Percentiles rank a stretch among this genome's conserved stretches.
phyloP scores from a whole-genome alignment of 2,888 invertebrate species.

The Belgica antarctica region DNA sequence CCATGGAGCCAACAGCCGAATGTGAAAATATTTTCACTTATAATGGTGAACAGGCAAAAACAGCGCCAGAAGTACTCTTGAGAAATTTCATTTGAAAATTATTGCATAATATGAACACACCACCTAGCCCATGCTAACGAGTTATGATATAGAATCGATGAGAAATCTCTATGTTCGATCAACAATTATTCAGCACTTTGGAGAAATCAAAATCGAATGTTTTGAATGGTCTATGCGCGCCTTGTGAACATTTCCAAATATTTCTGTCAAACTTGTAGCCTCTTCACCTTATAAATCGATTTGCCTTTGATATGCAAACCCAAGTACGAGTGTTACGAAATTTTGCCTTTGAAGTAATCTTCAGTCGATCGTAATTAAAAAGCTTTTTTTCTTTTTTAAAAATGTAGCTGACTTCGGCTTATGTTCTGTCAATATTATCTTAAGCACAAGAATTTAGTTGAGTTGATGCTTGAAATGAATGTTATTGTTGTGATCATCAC shows the following conservation, averaged over 20 bases:
- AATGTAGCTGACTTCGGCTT: not conserved
- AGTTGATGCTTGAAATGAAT: not conserved
- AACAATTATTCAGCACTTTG: slow-evolving; percentile 25
- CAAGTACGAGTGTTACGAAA: slow-evolving; percentile 7
- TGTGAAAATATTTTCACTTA: not conserved
- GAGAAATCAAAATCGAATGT: slow-evolving; percentile 1
- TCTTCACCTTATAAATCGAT: slow-evolving; percentile 7
- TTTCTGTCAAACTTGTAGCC: slow-evolving; percentile 15
- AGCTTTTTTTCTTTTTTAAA: no score
- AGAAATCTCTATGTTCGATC: slow-evolving; percentile 7
- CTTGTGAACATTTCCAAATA: slow-evolving; percentile 19
- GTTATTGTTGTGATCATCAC: not conserved
- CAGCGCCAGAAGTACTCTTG: not conserved
- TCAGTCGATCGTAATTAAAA: not conserved
- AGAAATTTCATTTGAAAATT: not conserved
- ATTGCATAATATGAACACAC: slow-evolving; percentile 19
- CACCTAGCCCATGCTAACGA: slow-evolving; percentile 10
- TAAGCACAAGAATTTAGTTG: not conserved
- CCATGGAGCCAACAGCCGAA: not conserved
- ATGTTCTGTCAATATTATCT: not conserved
- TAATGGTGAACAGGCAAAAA: slow-evolving; percentile 10
- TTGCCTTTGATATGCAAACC: not conserved
- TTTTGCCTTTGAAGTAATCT: slow-evolving; percentile 2
- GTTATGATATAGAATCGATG: not conserved
- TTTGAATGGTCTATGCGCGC: slow-evolving; percentile 15